Conservation (phyloP, 1,140 invertebrate species). For the Procambarus virginalis region DNA sequence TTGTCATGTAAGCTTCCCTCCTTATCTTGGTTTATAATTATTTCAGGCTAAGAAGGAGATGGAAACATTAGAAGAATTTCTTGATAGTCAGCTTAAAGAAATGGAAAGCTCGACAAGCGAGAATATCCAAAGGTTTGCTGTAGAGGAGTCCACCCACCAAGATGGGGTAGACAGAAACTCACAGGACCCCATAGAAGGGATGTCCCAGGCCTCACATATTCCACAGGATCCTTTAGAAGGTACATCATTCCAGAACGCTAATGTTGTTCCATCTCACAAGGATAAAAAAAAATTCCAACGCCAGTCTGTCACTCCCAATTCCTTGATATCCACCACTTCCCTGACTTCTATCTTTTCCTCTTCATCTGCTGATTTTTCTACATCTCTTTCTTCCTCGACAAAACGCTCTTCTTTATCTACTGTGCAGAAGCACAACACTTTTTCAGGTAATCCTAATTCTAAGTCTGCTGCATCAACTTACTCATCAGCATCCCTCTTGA, state of each 20-base stretch:
- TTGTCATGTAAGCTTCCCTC: too few species aligned
- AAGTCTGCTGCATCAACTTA: constrained; percentile 12
- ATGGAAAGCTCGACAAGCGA: constrained; percentile 25
- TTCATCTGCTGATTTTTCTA: neutral
- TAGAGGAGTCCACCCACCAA: constrained; percentile 17
- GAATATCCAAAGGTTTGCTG: neutral
- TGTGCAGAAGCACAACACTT: neutral
- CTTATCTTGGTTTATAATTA: neutral
- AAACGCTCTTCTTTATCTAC: neutral
- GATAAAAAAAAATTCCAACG: neutral
- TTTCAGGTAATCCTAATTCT: neutral
- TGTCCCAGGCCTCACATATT: constrained; percentile 16
- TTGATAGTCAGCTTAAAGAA: constrained; percentile 50
- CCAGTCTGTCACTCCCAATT: neutral
- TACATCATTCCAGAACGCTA: constrained; percentile 13
- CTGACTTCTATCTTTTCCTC: constrained; percentile 1
- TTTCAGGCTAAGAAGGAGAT: constrained; percentile 51
- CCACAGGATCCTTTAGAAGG: constrained; percentile 23
- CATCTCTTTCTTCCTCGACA: neutral
- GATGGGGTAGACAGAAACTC: constrained; percentile 12
- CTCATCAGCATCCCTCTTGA: neutral
- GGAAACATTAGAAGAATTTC: constrained; percentile 36
- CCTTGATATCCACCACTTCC: neutral
- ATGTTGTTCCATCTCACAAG: neutral
- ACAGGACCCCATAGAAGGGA: constrained; percentile 23